These are phyloP conservation scores for Heliconius sara DNA, from an alignment of 2,888 invertebrate species.

Conservation along the genomic window DNA sequence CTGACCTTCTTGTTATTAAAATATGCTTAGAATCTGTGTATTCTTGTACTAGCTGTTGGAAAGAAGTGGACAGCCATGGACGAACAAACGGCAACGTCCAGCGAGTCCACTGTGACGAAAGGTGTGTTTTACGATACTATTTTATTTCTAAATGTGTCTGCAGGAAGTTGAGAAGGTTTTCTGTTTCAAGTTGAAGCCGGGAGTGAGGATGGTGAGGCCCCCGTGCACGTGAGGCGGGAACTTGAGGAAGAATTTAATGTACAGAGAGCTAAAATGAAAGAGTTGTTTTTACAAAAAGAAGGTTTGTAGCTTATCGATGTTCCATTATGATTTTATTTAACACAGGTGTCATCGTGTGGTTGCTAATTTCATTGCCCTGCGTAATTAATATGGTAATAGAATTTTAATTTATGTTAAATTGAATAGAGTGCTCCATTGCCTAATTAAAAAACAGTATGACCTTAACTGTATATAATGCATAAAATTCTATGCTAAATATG, in stretches of 20 bases:
- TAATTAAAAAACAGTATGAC: not conserved
- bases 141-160: conserved; percentile 45
- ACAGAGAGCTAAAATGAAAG: conserved; percentile 96
- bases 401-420: not conserved
- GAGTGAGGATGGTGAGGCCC: conserved; percentile 58
- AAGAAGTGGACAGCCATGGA: conserved; percentile 47
- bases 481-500: no score
- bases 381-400: conserved; percentile 12
- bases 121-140: conserved; percentile 67
- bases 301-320: conserved; percentile 79
- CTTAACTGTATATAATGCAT: not conserved
- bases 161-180: conserved; percentile 74
- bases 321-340: conserved; percentile 20
- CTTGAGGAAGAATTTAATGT: conserved; percentile 94
- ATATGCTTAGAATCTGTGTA: conserved; percentile 38
- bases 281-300: conserved; percentile 96
- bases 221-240: conserved; percentile 71
- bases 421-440: not conserved
- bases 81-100: conserved; percentile 63
- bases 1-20: conserved; percentile 38
- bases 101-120: conserved; percentile 65
- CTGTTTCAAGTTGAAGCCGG: conserved; percentile 76
- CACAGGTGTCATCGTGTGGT: conserved; percentile 29
- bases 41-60: conserved; percentile 34
- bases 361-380: conserved; percentile 14